Percentiles rank a stretch among this genome's conserved stretches.
phyloP scores from a whole-genome alignment of 2,113 vertebrate genomes.

The Pantherophis guttatus region DNA sequence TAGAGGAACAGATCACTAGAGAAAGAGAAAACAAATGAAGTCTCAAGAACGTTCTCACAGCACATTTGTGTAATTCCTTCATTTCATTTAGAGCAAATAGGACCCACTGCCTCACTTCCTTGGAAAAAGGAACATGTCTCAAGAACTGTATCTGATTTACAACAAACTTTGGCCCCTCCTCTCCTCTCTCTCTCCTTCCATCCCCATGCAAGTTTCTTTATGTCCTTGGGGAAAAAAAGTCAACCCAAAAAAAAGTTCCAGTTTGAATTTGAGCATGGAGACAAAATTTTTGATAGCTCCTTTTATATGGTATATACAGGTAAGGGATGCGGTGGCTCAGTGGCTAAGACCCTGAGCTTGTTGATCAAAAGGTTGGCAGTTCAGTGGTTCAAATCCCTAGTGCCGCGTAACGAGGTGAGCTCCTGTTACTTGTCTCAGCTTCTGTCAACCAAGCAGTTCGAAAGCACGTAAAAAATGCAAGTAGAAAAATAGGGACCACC shows the following conservation, averaged over 20 bases:
- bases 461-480: too few species aligned
- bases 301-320: not conserved
- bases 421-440: too few species aligned
- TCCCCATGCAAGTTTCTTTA: too few species aligned
- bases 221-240: too few species aligned
- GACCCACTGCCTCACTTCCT: not conserved
- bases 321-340: too few species aligned
- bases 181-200: not conserved
- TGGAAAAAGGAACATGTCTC: not conserved
- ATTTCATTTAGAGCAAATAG: not conserved
- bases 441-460: too few species aligned
- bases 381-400: too few species aligned
- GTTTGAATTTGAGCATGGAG: not conserved
- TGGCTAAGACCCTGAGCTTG: too few species aligned
- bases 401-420: too few species aligned
- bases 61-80: not conserved
- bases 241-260: too few species aligned
- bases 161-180: not conserved
- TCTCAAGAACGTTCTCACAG: not conserved
- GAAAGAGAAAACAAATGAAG: not conserved
- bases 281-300: not conserved
- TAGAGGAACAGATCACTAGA: not conserved
- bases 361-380: too few species aligned
- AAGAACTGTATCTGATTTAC: not conserved
- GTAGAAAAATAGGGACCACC: too few species aligned